phyloP scores from a whole-genome alignment of 64 coral and sea anemone genomes.

The Stichodactyla mertensii region DNA sequence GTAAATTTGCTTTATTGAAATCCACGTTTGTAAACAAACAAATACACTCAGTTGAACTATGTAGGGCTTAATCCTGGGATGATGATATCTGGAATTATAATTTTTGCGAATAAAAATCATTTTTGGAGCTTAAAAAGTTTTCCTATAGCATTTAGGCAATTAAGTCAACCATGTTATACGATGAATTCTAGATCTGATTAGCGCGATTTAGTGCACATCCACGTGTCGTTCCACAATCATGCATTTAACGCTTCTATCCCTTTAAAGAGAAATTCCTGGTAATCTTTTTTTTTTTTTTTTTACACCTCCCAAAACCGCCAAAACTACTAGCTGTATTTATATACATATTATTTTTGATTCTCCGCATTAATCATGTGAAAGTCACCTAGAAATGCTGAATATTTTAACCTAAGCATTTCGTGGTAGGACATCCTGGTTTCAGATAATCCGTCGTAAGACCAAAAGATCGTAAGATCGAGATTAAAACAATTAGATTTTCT shows the following conservation, averaged over 20 bases:
- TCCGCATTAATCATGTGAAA: not conserved
- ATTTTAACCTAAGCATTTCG: too few species aligned
- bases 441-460: not conserved
- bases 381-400: not conserved
- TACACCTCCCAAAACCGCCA: not conserved
- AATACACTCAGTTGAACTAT: too few species aligned
- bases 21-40: not conserved
- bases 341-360: conserved; percentile 5
- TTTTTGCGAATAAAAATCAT: not conserved
- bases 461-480: not conserved
- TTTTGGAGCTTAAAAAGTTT: not conserved
- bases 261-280: not conserved
- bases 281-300: not conserved
- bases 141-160: not conserved
- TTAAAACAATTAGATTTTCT: not conserved
- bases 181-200: not conserved
- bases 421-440: too few species aligned
- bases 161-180: not conserved
- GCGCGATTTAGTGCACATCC: not conserved
- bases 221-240: not conserved
- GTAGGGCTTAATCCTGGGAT: too few species aligned
- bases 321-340: not conserved
- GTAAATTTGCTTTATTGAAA: not conserved
- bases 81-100: too few species aligned
- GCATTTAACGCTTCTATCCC: not conserved